phyloP scores from a whole-genome alignment of 2,797 vertebrate species.

The Macrochelys suwanniensis region DNA sequence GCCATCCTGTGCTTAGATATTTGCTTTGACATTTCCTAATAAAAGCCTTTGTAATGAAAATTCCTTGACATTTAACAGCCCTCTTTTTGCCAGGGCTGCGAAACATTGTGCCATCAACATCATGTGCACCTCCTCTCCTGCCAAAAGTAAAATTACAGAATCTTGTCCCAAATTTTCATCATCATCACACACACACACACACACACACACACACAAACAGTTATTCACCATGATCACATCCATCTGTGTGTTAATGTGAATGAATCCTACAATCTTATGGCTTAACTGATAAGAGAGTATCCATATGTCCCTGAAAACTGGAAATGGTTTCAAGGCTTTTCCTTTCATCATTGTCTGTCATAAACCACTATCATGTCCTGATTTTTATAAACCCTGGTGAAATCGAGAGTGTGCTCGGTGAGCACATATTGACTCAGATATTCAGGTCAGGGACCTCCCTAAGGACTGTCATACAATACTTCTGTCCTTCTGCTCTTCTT shows the following conservation, averaged over 20 bases:
- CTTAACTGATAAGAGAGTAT: background rate
- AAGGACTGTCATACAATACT: background rate
- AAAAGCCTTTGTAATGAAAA: slow-evolving; percentile 50
- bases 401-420: background rate
- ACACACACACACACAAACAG: background rate
- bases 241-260: background rate
- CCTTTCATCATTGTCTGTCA: background rate
- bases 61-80: slow-evolving; percentile 45
- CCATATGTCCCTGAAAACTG: background rate
- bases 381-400: background rate
- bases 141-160: slow-evolving; percentile 1
- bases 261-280: background rate
- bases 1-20: slow-evolving; percentile 52
- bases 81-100: slow-evolving; percentile 40
- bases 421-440: background rate
- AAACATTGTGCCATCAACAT: background rate
- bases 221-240: background rate
- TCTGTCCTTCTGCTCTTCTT: background rate
- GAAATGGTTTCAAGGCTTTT: background rate
- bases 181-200: background rate
- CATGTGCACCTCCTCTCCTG: background rate
- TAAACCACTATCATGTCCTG: background rate
- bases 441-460: background rate
- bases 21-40: slow-evolving; percentile 69
- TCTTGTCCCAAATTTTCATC: background rate